Conservation (phyloP, 2,797 vertebrate species). For the Hoplostethus atlanticus region DNA sequence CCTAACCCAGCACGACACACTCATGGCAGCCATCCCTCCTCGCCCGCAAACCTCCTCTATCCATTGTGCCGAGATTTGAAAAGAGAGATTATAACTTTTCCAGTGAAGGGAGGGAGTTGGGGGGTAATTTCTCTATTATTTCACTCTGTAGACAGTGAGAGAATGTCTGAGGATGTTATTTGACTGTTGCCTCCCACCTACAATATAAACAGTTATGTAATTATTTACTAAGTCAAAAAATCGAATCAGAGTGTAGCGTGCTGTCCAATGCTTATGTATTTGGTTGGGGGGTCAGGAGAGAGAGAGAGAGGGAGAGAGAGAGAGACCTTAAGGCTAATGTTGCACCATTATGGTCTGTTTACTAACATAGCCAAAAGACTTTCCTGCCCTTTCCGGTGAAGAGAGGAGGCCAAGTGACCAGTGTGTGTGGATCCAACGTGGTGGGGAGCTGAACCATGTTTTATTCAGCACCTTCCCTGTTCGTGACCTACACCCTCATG, state of each 20-base stretch:
- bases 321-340: no score
- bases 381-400: slow-evolving; percentile 19
- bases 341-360: neutral
- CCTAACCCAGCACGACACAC: slow-evolving; percentile 34
- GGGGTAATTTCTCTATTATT: neutral
- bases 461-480: slow-evolving; percentile 30
- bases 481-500: slow-evolving; percentile 23
- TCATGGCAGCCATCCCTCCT: slow-evolving; percentile 8
- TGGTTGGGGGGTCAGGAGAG: no score
- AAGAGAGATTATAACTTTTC: slow-evolving; percentile 40
- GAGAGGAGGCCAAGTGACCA: neutral
- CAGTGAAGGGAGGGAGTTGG: slow-evolving; percentile 25
- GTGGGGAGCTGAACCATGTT: slow-evolving; percentile 11
- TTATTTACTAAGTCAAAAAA: neutral
- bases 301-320: no score
- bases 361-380: slow-evolving; percentile 15
- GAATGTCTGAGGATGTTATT: no score
- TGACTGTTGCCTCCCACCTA: no score
- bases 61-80: slow-evolving; percentile 35
- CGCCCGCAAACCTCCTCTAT: slow-evolving; percentile 20
- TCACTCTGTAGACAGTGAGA: neutral
- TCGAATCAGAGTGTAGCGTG: no score
- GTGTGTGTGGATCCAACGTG: slow-evolving; percentile 1
- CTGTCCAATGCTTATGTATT: no score
- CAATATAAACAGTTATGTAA: no score